Conservation (phyloP, 2,888 invertebrate species). For the Lissocephala sabroskyi region DNA sequence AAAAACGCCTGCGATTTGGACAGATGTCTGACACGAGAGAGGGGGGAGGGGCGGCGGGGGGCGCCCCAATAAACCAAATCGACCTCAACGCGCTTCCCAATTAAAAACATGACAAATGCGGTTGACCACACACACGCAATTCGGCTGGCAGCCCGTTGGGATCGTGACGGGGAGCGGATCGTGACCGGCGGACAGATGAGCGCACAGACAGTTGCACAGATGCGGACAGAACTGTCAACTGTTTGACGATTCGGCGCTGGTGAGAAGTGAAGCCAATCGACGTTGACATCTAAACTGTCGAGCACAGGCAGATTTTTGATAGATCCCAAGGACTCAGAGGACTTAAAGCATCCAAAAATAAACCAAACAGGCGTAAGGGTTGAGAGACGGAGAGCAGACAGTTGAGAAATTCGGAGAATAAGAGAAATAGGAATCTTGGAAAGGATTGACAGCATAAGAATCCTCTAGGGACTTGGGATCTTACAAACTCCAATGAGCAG, state of each 20-base stretch:
- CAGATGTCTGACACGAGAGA: constrained; percentile 33
- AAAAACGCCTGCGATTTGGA: constrained; percentile 36
- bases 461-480: too few species aligned
- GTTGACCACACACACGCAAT: constrained; percentile 65
- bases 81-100: constrained; percentile 52
- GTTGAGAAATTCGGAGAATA: too few species aligned
- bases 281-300: neutral
- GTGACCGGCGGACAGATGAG: constrained; percentile 36
- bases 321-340: too few species aligned
- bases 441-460: too few species aligned
- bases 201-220: constrained; percentile 34
- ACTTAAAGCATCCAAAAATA: too few species aligned
- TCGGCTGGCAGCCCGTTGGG: neutral
- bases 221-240: too few species aligned
- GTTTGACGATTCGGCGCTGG: too few species aligned
- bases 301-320: neutral
- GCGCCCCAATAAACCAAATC: constrained; percentile 28
- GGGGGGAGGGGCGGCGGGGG: neutral
- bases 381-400: too few species aligned
- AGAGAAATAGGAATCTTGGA: too few species aligned
- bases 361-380: too few species aligned
- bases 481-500: too few species aligned
- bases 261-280: too few species aligned
- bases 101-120: constrained; percentile 66
- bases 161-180: neutral